Evolutionary conservation across 2,888 invertebrate species (phyloP).

Genomic region (Fragum whitleyi): DNA sequence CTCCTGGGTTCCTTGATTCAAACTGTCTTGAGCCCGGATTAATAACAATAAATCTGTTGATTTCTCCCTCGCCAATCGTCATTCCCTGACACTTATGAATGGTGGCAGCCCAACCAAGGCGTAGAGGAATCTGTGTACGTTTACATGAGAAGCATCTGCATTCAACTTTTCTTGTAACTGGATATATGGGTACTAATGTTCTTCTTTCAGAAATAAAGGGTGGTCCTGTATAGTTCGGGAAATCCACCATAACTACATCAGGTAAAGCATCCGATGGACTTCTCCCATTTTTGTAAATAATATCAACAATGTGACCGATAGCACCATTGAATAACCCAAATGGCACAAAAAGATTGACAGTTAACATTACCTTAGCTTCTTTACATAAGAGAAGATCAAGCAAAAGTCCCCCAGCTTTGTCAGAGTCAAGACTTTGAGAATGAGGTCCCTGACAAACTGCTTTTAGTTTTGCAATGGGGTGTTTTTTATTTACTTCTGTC

Average conservation of each 20-base stretch:
- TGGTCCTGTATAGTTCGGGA: conserved; percentile 66
- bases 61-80: conserved; percentile 57
- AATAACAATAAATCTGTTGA: conserved; percentile 61
- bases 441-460: conserved; percentile 33
- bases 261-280: conserved; percentile 3
- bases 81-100: conserved; percentile 69
- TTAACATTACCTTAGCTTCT: conserved; percentile 55
- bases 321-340: conserved; percentile 65
- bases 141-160: conserved; percentile 65
- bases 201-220: conserved; percentile 47
- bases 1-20: no score
- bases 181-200: conserved; percentile 62
- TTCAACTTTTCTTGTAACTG: conserved; percentile 55
- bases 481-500: conserved; percentile 26
- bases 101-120: conserved; percentile 63
- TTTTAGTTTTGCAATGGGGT: conserved; percentile 53
- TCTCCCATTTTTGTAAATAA: conserved; percentile 35
- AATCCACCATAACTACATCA: conserved; percentile 59
- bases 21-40: conserved; percentile 58
- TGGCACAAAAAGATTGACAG: conserved; percentile 52
- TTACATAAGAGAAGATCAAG: conserved; percentile 7
- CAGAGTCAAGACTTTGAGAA: conserved; percentile 28
- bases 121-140: conserved; percentile 61
- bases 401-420: conserved; percentile 34
- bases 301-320: conserved; percentile 53